Evolutionary conservation across 2,797 vertebrate genomes (phyloP).

Genomic region (Urosaurus nigricauda): DNA sequence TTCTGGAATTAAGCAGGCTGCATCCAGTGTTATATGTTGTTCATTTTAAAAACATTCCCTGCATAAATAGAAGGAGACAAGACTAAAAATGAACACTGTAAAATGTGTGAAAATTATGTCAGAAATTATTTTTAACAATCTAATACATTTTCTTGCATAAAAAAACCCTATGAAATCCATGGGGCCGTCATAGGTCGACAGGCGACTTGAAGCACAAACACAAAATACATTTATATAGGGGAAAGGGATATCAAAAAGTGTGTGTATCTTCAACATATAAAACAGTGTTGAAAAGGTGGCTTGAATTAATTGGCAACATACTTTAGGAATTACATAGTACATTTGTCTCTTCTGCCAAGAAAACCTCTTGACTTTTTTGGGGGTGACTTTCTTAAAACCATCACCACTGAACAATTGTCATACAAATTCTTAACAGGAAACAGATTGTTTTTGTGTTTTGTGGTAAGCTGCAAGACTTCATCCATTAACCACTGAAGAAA

Average conservation of each 20-base stretch:
- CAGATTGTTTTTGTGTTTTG: conserved; percentile 49
- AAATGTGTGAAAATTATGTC: conserved; percentile 73
- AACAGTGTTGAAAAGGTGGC: conserved; percentile 57
- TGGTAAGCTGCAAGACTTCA: conserved; percentile 41
- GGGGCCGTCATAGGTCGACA: conserved; percentile 17
- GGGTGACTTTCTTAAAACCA: conserved; percentile 40
- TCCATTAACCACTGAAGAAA: conserved; percentile 55
- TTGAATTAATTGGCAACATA: conserved; percentile 61
- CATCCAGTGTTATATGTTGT: conserved; percentile 65
- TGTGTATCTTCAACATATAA: not conserved
- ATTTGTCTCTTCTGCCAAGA: conserved; percentile 23
- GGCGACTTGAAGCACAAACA: conserved; percentile 38
- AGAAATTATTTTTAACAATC: conserved; percentile 84
- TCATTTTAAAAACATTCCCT: conserved; percentile 80
- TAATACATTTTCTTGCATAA: conserved; percentile 71
- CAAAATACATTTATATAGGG: conserved; percentile 68
- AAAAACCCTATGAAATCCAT: conserved; percentile 45
- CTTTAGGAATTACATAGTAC: conserved; percentile 38
- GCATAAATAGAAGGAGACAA: conserved; percentile 67
- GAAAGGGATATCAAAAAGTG: conserved; percentile 47
- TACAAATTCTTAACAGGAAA: not conserved
- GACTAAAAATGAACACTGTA: conserved; percentile 72
- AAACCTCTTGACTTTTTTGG: conserved; percentile 41
- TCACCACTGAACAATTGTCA: not conserved
- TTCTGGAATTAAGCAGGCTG: conserved; percentile 60